These are phyloP conservation scores for Forbesichthys papilliferus DNA, from an alignment of 2,113 vertebrate genomes.

Conservation along the genomic window DNA sequence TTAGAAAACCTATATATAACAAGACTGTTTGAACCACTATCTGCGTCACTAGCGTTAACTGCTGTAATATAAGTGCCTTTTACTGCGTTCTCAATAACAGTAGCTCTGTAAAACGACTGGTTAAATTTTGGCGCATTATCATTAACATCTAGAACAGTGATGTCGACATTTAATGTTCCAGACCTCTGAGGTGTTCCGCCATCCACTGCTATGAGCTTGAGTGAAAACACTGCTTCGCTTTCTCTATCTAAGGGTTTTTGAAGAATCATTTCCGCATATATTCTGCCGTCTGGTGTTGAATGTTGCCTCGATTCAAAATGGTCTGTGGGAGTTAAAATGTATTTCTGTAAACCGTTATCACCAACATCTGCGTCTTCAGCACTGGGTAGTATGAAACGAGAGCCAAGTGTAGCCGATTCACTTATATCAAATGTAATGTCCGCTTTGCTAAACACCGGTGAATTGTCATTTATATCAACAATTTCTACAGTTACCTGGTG, in stretches of 20 bases:
- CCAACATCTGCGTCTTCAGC: slow-evolving; percentile 58
- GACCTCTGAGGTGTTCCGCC: slow-evolving; percentile 61
- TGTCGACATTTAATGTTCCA: slow-evolving; percentile 55
- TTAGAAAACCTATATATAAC: slow-evolving; percentile 73
- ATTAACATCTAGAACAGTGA: slow-evolving; percentile 49
- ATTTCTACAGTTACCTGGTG: slow-evolving; percentile 58
- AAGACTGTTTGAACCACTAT: slow-evolving; percentile 58
- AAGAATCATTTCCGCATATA: slow-evolving; percentile 53
- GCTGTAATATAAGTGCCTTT: slow-evolving; percentile 33
- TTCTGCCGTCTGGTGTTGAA: slow-evolving; percentile 42
- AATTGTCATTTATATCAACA: slow-evolving; percentile 65
- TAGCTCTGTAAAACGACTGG: slow-evolving; percentile 36
- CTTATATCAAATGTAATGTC: slow-evolving; percentile 51
- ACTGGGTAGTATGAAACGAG: slow-evolving; percentile 45
- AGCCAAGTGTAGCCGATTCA: slow-evolving; percentile 34
- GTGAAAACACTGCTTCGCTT: slow-evolving; percentile 22
- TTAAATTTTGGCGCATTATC: slow-evolving; percentile 49
- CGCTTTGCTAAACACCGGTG: slow-evolving; percentile 27
- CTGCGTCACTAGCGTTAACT: slow-evolving; percentile 55
- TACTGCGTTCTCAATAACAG: slow-evolving; percentile 33
- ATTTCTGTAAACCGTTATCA: slow-evolving; percentile 48
- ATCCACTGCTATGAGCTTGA: slow-evolving; percentile 57
- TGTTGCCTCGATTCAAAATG: slow-evolving; percentile 43
- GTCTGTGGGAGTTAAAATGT: slow-evolving; percentile 37
- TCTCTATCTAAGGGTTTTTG: slow-evolving; percentile 66